Evolutionary conservation across 2,888 invertebrate genomes (phyloP).

Genomic region (Caenorhabditis japonica): DNA sequence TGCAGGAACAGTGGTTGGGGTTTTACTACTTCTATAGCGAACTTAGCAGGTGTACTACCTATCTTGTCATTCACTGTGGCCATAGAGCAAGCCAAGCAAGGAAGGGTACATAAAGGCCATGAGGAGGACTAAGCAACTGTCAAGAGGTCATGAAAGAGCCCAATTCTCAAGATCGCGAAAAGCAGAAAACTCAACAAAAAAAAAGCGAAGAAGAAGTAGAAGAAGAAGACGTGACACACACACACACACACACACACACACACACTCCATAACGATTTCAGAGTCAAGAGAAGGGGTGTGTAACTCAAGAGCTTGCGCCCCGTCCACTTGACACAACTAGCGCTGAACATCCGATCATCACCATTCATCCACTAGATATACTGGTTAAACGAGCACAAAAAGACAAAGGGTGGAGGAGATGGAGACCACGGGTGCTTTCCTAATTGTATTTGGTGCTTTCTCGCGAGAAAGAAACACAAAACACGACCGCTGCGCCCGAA

Average conservation of each 20-base stretch:
- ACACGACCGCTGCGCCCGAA: not conserved
- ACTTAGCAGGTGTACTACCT: too few species aligned
- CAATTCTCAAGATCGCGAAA: too few species aligned
- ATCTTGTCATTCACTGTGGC: too few species aligned
- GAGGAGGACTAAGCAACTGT: too few species aligned
- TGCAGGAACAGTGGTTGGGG: too few species aligned
- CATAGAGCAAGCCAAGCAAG: too few species aligned
- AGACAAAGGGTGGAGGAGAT: constrained; percentile 12
- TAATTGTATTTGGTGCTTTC: constrained; percentile 35
- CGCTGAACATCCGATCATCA: not conserved
- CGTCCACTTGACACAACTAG: constrained; percentile 4
- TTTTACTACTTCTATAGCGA: too few species aligned
- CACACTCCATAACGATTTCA: constrained; percentile 8
- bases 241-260: too few species aligned
- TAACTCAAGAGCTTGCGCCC: constrained; percentile 13
- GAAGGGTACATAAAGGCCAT: too few species aligned
- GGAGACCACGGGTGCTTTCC: constrained; percentile 31
- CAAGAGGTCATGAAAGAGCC: too few species aligned
- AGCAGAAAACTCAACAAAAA: not conserved
- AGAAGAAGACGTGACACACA: not conserved
- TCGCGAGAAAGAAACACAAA: not conserved
- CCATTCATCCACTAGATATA: too few species aligned
- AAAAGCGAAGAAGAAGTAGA: not conserved
- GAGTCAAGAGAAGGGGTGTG: not conserved
- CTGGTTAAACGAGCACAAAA: constrained; percentile 1